Conservation (phyloP, 2,888 invertebrate species). For the Chironomus riparius region DNA sequence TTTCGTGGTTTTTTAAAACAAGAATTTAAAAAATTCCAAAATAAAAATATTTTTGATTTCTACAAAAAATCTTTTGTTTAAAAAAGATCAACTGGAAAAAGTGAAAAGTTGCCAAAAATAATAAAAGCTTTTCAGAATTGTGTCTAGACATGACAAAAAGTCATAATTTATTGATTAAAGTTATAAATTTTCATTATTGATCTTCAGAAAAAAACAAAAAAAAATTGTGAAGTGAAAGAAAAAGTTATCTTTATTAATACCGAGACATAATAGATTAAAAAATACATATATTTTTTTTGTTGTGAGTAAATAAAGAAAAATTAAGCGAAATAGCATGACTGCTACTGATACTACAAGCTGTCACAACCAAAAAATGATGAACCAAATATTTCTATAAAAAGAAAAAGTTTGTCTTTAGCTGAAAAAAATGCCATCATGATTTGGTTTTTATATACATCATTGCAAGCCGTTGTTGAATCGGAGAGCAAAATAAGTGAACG, state of each 20-base stretch:
- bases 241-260: no score
- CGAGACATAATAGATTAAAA: background rate
- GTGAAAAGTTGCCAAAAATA: no score
- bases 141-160: no score
- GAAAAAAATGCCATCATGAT: background rate
- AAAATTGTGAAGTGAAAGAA: background rate
- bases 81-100: no score
- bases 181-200: background rate
- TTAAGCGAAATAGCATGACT: background rate
- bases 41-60: no score
- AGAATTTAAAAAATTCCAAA: no score
- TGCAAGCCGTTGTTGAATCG: background rate
- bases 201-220: no score
- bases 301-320: background rate
- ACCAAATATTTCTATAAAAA: background rate
- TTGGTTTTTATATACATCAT: no score
- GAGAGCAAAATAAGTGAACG: background rate
- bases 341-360: background rate
- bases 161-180: no score
- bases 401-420: background rate
- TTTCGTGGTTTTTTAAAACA: no score
- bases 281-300: background rate
- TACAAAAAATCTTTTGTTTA: no score
- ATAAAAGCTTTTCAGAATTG: no score
- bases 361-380: background rate